Base-by-base conservation (phyloP, 1,140 invertebrate genomes). In the Lepeophtheirus salmonis region DNA sequence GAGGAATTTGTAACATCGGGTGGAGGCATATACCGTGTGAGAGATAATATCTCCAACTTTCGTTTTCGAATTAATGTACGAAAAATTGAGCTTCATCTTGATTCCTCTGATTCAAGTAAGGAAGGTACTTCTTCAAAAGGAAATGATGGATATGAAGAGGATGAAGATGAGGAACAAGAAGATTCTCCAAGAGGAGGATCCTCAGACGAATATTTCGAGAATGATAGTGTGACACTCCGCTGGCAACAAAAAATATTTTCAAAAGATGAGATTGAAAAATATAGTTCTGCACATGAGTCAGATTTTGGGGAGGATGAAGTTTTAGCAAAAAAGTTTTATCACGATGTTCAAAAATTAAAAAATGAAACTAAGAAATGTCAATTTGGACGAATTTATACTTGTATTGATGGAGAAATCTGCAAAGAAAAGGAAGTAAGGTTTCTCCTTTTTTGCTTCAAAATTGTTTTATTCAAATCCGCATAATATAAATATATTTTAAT, bases 261-360 rank as follows among this genome's bases (percentile, higher is more conserved):
- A n/a, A 6, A 41, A 41, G 68, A 69, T 4, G 65, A 53, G 3
- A 18, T 48, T 2, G n/a, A 23, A 51, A 61, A 52, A 6, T 26
- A 26, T 62, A 58, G 61, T 51, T 59, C 50, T 12, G 62, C 10
- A 26, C 22, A 4, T 26, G 48, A 50, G 17, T 64, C 17, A 57
- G 60, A 61, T 54, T 64, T 14, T 24, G 60, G 4, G 22, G 63
- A 23, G 52, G 63, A 49, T 30, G 59, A 50, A 61, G 56, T 41
- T 62, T 62, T 25, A 55, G 50, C 3, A 55, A 63, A 20, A 59
- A 58, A 62, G 17, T 63, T 41, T 48, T 56, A 16, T 41, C 30
- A 41, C n/a, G 30, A 41, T n/a, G 30, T 41, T 41, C 30, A 41
- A 41, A 41, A 41, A 41, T 10, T 41, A 10, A 41, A 41, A n/a